Conservation (phyloP, 2,113 vertebrate species). For the Brachirus orientalis region DNA sequence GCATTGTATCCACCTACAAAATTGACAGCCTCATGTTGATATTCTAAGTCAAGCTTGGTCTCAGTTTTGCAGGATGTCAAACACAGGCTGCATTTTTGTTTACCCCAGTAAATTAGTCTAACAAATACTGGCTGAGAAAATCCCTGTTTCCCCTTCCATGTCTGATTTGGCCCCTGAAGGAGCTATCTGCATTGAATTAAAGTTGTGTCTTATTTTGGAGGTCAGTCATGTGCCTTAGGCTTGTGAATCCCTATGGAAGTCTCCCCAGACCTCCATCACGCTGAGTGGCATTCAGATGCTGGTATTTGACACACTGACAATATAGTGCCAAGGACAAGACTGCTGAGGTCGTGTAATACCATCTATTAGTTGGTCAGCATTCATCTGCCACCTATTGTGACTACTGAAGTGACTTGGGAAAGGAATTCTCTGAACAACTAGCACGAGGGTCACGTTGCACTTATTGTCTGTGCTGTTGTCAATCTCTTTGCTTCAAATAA, state of each 20-base stretch:
- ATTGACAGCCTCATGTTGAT: conserved; percentile 11
- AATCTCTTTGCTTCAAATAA: conserved; percentile 24
- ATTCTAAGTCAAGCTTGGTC: conserved; percentile 23
- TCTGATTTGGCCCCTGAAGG: conserved; percentile 30
- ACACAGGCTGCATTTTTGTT: conserved; percentile 46
- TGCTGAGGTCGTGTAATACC: conserved; percentile 18
- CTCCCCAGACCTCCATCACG: neutral
- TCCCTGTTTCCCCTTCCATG: conserved; percentile 14
- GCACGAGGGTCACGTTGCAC: conserved; percentile 2
- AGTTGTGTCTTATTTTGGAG: conserved; percentile 18
- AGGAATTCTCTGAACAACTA: neutral
- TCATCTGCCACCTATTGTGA: conserved; percentile 17
- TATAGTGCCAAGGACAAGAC: conserved; percentile 19
- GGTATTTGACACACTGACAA: neutral
- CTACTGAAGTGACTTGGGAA: conserved; percentile 11
- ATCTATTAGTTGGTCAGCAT: conserved; percentile 5
- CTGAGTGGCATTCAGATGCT: conserved; percentile 8
- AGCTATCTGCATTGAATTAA: conserved; percentile 48
- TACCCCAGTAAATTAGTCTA: conserved; percentile 37
- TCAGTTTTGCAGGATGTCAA: conserved; percentile 24
- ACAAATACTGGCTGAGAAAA: conserved; percentile 37
- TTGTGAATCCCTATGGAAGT: neutral
- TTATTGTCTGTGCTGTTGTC: conserved; percentile 23
- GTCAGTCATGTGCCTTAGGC: conserved; percentile 10
- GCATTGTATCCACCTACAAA: neutral